Conservation (phyloP, 2,113 vertebrate genomes). For the Elaphurus davidianus region DNA sequence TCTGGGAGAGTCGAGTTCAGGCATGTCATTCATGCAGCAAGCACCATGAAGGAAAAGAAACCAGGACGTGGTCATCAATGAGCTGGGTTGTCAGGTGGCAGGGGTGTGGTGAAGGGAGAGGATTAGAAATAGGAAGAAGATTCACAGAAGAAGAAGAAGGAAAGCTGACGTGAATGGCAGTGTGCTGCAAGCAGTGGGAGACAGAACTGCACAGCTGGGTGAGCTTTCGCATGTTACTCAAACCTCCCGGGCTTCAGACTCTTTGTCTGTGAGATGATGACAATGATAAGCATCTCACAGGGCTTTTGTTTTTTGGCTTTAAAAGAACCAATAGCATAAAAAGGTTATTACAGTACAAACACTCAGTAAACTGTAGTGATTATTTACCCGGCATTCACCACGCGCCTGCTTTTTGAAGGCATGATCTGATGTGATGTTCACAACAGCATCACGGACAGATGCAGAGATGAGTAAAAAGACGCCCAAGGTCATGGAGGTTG, state of each 20-base stretch:
- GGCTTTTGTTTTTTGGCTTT: not conserved
- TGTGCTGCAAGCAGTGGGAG: accelerated
- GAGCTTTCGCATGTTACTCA: accelerated
- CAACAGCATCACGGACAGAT: not conserved
- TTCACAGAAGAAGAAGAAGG: accelerated
- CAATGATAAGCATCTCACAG: accelerated
- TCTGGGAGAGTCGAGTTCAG: not conserved
- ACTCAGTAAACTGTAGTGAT: too few species aligned
- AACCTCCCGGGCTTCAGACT: not conserved
- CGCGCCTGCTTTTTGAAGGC: not conserved
- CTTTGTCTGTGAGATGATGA: not conserved
- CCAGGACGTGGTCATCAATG: not conserved
- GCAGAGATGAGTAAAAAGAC: not conserved
- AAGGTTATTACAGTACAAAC: not conserved
- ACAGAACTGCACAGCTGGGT: not conserved
- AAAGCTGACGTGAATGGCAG: not conserved
- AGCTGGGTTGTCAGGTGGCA: not conserved
- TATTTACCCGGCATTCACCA: accelerated
- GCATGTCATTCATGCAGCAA: not conserved
- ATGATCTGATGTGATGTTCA: not conserved
- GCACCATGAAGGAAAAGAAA: not conserved
- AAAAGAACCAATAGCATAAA: not conserved
- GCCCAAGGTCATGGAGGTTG: accelerated
- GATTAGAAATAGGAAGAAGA: not conserved
- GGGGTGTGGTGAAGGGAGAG: not conserved